Evolutionary conservation across 2,113 vertebrate genomes (phyloP), one percentile per base, ranked within the genome.

Genomic region (Gadus chalcogrammus): DNA sequence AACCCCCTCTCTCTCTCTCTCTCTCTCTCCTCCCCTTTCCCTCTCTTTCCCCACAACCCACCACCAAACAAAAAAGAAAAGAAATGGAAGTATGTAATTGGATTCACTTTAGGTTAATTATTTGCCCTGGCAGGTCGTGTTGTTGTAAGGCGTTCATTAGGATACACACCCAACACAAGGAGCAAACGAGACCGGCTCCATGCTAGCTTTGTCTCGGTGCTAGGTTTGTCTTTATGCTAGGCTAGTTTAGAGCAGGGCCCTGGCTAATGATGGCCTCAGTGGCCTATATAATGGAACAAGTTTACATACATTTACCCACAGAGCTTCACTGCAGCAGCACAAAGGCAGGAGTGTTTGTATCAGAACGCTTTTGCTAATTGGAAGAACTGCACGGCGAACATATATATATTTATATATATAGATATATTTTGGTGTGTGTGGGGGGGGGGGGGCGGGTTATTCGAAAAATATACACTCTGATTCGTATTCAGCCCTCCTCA

Each of bases 81-180:
- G 42, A 48, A 48, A 12, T 9, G 87, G 87, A 83, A 86, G 82
- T 84, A 87, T 88, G 88, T 90, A 92, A 91, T 91, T 92, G 90
- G 89, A 91, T 93, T 89, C 87, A 89, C 80, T 92, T 91, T 88
- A 87, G 88, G 89, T 90, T 92, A 91, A 92, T 93, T 92, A 90
- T 93, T 92, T 92, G 88, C 84, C 82, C 90, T 91, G 90, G 89
- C 89, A 91, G 90, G 85, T 90, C 82, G 78, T 88, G 86, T 91
- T 92, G 89, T 92, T 92, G 88, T 92, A 90, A 91, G 87, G 75
- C 81, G 75, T 89, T 92, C 90, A 91, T 92, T 92, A 91, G 89
- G 87, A 88, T 89, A 89, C 87, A 85, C 81, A 90, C 88, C 86
- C 86, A 91, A 88, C 89, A 89, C 84, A 91, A 15, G 52, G 85